Evolutionary conservation across 2,113 vertebrate species (phyloP), one percentile per base, ranked within the genome.

Genomic region (Donacobius atricapilla): DNA sequence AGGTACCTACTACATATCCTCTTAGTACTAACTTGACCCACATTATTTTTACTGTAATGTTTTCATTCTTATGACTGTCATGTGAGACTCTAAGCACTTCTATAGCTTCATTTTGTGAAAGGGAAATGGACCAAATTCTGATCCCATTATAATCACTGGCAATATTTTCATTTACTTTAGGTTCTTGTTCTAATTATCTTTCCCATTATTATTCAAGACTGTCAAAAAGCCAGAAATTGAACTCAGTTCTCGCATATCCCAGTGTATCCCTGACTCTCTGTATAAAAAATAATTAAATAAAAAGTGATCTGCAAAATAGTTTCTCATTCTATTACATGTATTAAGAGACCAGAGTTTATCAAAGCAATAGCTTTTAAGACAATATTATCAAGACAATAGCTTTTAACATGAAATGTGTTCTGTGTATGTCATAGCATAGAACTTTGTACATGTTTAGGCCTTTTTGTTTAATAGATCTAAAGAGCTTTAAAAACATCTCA

Each of bases 161-260:
- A 94, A 88, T 88, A 91, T 88, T 95, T 89, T 83, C 84, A 88
- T 66, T 94, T 35, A 91, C 73, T 94, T 92, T 37, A 61, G 70
- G 23, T 88, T 96, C 66, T 80, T 79, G 72, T 82, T 95, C 91
- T 91, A 96, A 96, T 97, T 94, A 96, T 91, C 68, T 95, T 96
- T 90, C 12, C 82, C 42, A 90, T 95, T 95, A 93, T 91, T 93
- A 93, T 86, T 91, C 95, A 93, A 78, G 91, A 58, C 58, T 85
- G 57, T 80, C 42, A 88, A 86, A 95, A 96, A 90, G 24, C 6
- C 35, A 85, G 66, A 94, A 94, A 94, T 94, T 77, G 88, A 93
- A 93, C 19, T 90, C 22, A 1, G 25, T 44, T 86, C 50, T 80
- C 0, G 0, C 50, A 85, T 14, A 82, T 69, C 27, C 17, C 69